Evolutionary conservation across 2,888 invertebrate species (phyloP).

Genomic region (Spodoptera exigua): DNA sequence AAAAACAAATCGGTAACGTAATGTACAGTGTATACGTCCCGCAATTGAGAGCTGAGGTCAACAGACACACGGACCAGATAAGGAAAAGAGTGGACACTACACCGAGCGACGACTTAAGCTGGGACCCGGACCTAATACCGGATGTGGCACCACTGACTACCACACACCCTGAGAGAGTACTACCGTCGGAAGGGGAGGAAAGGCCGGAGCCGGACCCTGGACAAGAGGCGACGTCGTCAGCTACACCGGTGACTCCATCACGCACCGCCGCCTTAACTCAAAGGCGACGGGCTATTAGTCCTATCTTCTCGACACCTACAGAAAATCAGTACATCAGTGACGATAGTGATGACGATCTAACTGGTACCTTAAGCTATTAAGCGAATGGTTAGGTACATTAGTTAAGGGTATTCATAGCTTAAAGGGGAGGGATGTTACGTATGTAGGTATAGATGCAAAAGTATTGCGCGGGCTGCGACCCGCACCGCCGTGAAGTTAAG

Average conservation of each 20-base stretch:
- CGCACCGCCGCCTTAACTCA: background rate
- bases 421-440: too few species aligned
- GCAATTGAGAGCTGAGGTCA: slow-evolving; percentile 1
- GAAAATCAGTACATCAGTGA: background rate
- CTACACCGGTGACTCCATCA: background rate
- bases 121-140: slow-evolving; percentile 10
- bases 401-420: too few species aligned
- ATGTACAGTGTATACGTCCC: slow-evolving; percentile 17
- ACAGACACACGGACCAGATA: slow-evolving; percentile 25
- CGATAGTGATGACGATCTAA: slow-evolving; percentile 2
- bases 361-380: too few species aligned
- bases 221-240: background rate
- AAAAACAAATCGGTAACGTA: slow-evolving; percentile 6
- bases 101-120: slow-evolving; percentile 4
- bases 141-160: slow-evolving; percentile 5
- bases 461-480: too few species aligned
- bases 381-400: too few species aligned
- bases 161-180: background rate
- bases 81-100: background rate
- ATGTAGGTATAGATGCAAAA: too few species aligned
- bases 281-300: slow-evolving; percentile 6
- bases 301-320: slow-evolving; percentile 11
- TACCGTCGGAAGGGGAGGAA: background rate
- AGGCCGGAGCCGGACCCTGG: background rate
- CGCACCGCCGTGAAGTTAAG: too few species aligned